Evolutionary conservation across 2,113 vertebrate genomes (phyloP).

Genomic region (Oplegnathus fasciatus): DNA sequence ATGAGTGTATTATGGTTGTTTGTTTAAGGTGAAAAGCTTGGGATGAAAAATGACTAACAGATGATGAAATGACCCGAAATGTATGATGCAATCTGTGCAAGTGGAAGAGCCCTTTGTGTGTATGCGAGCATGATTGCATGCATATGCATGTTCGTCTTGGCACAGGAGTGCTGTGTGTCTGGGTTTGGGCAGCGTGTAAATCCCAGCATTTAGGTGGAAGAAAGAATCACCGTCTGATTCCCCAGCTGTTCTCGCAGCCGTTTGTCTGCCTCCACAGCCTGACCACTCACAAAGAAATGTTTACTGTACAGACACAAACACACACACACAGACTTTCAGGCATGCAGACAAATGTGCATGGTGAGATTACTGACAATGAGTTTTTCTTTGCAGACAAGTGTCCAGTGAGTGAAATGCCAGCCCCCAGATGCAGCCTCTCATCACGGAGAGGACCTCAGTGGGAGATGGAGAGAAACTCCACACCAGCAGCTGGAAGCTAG

Average conservation of each 20-base stretch:
- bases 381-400: constrained; percentile 51
- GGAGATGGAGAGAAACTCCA: constrained; percentile 66
- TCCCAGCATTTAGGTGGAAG: constrained; percentile 64
- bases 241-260: constrained; percentile 71
- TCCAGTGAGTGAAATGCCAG: constrained; percentile 51
- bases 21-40: constrained; percentile 63
- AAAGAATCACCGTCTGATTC: constrained; percentile 65
- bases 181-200: constrained; percentile 66
- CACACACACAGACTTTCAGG: too few species aligned
- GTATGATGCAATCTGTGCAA: constrained; percentile 74
- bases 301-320: constrained; percentile 51
- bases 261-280: constrained; percentile 43
- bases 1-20: constrained; percentile 55
- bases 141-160: constrained; percentile 76
- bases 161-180: constrained; percentile 63
- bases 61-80: constrained; percentile 79
- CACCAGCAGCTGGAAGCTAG: constrained; percentile 73
- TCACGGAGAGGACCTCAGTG: constrained; percentile 51
- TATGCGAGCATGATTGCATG: constrained; percentile 62
- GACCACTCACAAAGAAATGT: constrained; percentile 53
- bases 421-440: constrained; percentile 60
- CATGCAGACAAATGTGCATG: constrained; percentile 15
- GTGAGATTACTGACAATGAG: constrained; percentile 27
- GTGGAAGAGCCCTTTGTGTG: constrained; percentile 61
- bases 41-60: constrained; percentile 62